Base-by-base conservation (phyloP, 2,888 invertebrate species). In the Erpobdella octoculata region DNA sequence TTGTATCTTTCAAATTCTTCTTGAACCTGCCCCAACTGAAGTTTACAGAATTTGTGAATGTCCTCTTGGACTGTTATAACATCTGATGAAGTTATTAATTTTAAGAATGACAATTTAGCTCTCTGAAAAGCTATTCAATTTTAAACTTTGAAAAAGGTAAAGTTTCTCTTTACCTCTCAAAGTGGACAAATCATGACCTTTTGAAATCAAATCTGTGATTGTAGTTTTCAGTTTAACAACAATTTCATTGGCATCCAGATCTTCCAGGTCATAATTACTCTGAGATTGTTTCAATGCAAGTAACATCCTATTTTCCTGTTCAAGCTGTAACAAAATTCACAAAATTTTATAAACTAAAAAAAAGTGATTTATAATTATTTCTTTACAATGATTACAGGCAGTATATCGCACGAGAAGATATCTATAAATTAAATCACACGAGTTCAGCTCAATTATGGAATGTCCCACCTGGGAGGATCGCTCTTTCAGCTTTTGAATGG, bases 1-100 rank as follows among this genome's bases (percentile, higher is more conserved):
- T 88, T 89, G 76, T 87, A 88, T 53, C 85, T 82, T 75, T 91
- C 90, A 78, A 88, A 88, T 77, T 91, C 89, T 58, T 86, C 85
- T 76, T 87, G 87, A 28, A 90, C 79, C 37, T 81, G 84, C 21
- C 88, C 87, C 65, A 88, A 85, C 75, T 90, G 89, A 71, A 89
- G 87, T 77, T 87, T 86, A 78, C 90, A 90, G 71, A 85, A 86
- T 0, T 80, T 75, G 75, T 80, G 80, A 4, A 72, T 4, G 72
- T 64, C 62, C n/a, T 61, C 69, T 0, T 33, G 33, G 8, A 53
- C n/a, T 28, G n/a, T 31, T 28, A 61, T 3, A 18, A 21, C 33
- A 5, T 61, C 61, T 61, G n/a, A n/a, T n/a, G 61, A 18, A 9
- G 48, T 48, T n/a, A 48, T 48, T 21, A 59, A 25, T 25, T 59